Evolutionary conservation across 2,113 vertebrate species (phyloP).

Genomic region (Bucco capensis): DNA sequence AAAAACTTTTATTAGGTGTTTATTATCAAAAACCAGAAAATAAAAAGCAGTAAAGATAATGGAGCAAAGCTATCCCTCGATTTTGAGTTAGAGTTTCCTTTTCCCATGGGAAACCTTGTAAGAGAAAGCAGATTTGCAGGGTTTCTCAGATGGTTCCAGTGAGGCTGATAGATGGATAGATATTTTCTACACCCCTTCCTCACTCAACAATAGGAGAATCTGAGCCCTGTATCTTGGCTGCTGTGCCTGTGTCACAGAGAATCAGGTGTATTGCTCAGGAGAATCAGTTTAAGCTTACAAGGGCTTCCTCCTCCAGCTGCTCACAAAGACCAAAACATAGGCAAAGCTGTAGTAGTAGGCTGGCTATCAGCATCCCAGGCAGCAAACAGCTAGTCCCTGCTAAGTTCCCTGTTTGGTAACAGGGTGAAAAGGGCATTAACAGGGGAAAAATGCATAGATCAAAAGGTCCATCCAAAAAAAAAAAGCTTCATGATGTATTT

Average conservation of each 20-base stretch:
- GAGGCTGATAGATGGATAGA: not conserved
- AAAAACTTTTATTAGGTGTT: constrained; percentile 38
- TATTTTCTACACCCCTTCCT: not conserved
- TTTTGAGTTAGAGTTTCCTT: not conserved
- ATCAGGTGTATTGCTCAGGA: not conserved
- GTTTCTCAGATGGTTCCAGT: not conserved
- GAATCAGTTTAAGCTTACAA: not conserved
- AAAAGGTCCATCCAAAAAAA: not conserved
- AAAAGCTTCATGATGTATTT: not conserved
- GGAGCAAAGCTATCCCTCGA: not conserved
- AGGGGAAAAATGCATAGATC: not conserved
- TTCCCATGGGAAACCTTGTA: constrained; percentile 38
- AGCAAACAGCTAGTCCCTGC: not conserved
- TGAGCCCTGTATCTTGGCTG: not conserved
- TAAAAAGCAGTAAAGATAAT: not conserved
- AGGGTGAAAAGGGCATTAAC: not conserved
- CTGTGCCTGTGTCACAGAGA: not conserved
- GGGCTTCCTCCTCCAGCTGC: not conserved
- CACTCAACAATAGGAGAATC: not conserved
- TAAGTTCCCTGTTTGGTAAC: not conserved
- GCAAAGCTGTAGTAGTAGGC: not conserved
- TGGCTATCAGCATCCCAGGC: not conserved
- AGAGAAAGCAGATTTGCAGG: not conserved
- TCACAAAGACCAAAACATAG: not conserved
- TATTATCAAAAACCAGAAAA: constrained; percentile 9